Base-by-base conservation (phyloP, 2,113 vertebrate species). In the Syngnathus scovelli region DNA sequence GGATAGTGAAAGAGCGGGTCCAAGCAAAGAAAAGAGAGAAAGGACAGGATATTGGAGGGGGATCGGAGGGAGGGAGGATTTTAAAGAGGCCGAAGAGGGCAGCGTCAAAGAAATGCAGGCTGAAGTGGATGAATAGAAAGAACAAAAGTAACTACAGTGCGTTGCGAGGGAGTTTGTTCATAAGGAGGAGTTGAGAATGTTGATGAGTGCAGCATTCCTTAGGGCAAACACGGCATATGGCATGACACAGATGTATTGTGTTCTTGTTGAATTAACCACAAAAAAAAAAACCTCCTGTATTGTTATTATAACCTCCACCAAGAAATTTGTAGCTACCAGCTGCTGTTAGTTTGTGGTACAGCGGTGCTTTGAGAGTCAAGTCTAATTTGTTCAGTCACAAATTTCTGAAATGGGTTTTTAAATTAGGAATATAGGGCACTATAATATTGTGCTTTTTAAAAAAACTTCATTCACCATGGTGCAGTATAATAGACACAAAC, bases 11-110 rank as follows among this genome's bases (percentile, higher is more conserved):
- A 70, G 70, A 88, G 82, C 64, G 71, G 77, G 82, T 77, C 61
- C 21, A 66, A 68, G 73, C 55, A 82, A 75, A 80, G 82, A 85
- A 84, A 86, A 74, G 77, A 69, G 54, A 81, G 79, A 85, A 85
- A 82, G 66, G 77, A 84, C 82, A 86, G 86, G 87, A 86, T 86
- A 85, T 86, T 80, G 78, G 70, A 76, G 65, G 72, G 75, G 78
- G 77, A 46, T 67, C 33, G 23, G 15, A 21, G 46, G 55, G 15
- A 43, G 46, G 58, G 64, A 70, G 82, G 66, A 72, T 59, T 80
- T 83, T 62, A 78, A 86, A 83, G 71, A 81, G 83, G 81, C 78
- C 79, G 80, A 84, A 81, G 59, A 85, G 82, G 79, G 79, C 78
- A 84, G 71, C 11, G 7, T 67, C 64, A 70, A 72, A 82, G 71